A percentile compares a stretch with the other conserved stretches of the same genome.
These are phyloP conservation scores for Copidosoma floridanum DNA, from an alignment of 1,140 invertebrate genomes.

Conservation along the genomic window DNA sequence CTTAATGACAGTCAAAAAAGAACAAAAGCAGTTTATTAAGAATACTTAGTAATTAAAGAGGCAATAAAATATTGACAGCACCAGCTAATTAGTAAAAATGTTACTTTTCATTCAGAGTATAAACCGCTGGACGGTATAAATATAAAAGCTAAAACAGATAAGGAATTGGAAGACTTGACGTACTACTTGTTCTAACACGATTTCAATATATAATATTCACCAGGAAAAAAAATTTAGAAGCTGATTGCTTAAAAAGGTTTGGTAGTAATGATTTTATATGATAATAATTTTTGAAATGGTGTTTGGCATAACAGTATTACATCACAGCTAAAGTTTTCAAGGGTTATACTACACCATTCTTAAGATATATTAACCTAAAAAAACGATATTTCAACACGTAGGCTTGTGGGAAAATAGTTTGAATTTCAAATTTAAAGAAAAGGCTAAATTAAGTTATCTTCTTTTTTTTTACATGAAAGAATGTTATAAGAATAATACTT, in stretches of 20 bases:
- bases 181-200: constrained; percentile 44
- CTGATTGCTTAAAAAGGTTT: constrained; percentile 42
- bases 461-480: too few species aligned
- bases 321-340: too few species aligned
- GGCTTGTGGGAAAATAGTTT: too few species aligned
- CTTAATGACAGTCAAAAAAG: background rate
- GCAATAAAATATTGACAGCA: constrained; percentile 48
- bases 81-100: constrained; percentile 42
- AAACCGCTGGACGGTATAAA: constrained; percentile 48
- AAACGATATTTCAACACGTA: too few species aligned
- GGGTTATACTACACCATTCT: too few species aligned
- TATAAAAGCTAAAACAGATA: constrained; percentile 40
- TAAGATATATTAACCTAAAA: too few species aligned
- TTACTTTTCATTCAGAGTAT: constrained; percentile 46
- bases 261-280: too few species aligned
- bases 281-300: too few species aligned
- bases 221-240: constrained; percentile 44
- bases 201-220: constrained; percentile 42
- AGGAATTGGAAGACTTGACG: constrained; percentile 40
- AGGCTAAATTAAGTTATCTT: too few species aligned
- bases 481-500: too few species aligned
- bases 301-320: too few species aligned
- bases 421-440: too few species aligned
- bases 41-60: constrained; percentile 48
- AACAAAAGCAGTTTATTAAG: constrained; percentile 34